Conservation (phyloP, 2,888 invertebrate species). For the Conomelus anceps region DNA sequence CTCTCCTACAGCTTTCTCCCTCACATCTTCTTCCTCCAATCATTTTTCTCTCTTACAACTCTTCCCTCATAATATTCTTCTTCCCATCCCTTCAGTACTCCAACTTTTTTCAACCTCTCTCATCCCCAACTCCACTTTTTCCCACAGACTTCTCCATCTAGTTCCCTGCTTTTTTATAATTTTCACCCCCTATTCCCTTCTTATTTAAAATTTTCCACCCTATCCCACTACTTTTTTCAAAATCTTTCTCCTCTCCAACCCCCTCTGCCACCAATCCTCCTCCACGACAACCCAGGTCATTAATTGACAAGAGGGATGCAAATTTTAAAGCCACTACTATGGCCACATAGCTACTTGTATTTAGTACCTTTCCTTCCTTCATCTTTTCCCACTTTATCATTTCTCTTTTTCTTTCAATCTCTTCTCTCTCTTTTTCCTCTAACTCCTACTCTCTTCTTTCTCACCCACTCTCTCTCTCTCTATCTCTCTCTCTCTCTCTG, state of each 20-base stretch:
- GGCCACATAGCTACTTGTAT: background rate
- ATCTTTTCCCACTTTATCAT: background rate
- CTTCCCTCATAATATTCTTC: too few relatives aligned
- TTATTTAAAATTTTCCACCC: background rate
- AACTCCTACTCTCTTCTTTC: background rate
- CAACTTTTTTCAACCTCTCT: background rate
- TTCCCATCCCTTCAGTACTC: background rate
- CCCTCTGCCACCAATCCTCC: background rate
- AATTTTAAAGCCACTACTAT: slow-evolving; percentile 4
- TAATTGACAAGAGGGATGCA: slow-evolving; percentile 6
- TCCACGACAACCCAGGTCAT: background rate
- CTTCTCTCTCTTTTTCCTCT: background rate
- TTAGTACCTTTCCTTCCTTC: background rate
- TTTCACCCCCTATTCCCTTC: background rate
- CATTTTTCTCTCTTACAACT: too few relatives aligned
- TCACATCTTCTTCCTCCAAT: too few relatives aligned
- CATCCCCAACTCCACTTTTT: background rate
- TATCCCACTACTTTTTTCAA: background rate
- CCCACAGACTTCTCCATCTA: background rate
- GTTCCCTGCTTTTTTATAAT: background rate
- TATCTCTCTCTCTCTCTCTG: background rate
- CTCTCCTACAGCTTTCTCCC: too few relatives aligned
- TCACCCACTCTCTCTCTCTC: background rate
- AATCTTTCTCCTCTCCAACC: background rate
- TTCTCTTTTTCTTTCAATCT: too few relatives aligned